phyloP scores from a whole-genome alignment of 2,888 invertebrate species.

The Amphipoea oculea region DNA sequence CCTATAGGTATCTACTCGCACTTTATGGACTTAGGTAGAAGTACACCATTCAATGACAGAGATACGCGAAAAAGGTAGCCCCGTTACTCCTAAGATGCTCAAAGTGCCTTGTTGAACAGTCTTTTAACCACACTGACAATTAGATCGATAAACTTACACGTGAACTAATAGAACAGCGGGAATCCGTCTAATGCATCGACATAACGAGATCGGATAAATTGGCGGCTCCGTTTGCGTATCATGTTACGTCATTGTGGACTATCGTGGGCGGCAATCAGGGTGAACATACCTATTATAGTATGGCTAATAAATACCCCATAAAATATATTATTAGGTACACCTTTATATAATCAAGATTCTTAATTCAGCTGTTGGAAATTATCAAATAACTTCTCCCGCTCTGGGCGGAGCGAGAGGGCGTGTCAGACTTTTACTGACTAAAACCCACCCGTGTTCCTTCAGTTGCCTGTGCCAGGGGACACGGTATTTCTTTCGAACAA shows the following conservation, averaged over 20 bases:
- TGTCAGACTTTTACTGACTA: too few species aligned
- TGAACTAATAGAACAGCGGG: conserved; percentile 22
- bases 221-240: conserved; percentile 46
- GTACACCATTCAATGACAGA: background rate
- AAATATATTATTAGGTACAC: conserved; percentile 8
- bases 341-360: conserved; percentile 7
- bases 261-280: conserved; percentile 50
- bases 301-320: conserved; percentile 19
- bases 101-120: background rate
- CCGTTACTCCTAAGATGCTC: background rate
- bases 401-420: too few species aligned
- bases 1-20: background rate
- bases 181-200: conserved; percentile 38
- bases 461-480: too few species aligned
- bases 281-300: conserved; percentile 38
- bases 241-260: conserved; percentile 39
- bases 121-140: background rate
- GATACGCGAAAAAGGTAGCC: background rate
- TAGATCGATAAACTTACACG: conserved; percentile 22
- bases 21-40: conserved; percentile 1
- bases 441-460: too few species aligned
- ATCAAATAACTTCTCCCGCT: too few species aligned
- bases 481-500: too few species aligned
- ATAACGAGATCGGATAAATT: conserved; percentile 45
- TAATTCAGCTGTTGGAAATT: background rate